Evolutionary conservation across 2,888 invertebrate species (phyloP), one percentile per base, ranked within the genome.

Genomic region (Erannis defoliaria): DNA sequence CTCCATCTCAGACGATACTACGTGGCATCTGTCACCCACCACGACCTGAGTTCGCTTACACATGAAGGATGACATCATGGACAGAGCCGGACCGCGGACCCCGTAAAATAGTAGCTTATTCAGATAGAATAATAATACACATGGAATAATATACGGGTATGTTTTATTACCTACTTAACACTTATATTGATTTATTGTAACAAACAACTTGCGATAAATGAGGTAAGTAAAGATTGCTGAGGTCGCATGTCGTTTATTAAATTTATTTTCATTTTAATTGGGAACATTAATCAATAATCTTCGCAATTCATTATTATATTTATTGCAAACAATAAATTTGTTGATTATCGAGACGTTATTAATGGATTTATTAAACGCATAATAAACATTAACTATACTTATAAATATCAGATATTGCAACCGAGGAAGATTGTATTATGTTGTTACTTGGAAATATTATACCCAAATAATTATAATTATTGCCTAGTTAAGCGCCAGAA

Each of bases 201-300:
- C 18, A 37, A 37, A 37, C 14, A 37, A 18, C 35, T 35, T 4
- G 35, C 18, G 9, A 16, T 37, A 37, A 16, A 16, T 37, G 18
- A 16, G 2, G 23, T 31, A 31, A 46, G 55, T 50, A 55, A 43
- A 56, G 46, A 51, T 56, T 40, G 12, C 46, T 4, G 33, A 21
- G 55, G 56, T 51, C 51, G 16, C 19, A 6, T 5, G 38, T 50
- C 40, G 31, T 43, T 58, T 9, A 59, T 59, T 51, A 48, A 59
- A 76, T 72, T 68, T 68, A 70, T 42, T 61, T 61, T 50, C 64
- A 63, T 62, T 66, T 73, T 70, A 72, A 68, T 75, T 70, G 71
- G 58, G 66, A 55, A 66, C 73, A 76, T 78, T 65, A 70, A 72
- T 78, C 76, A 74, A 58, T 21, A 50, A 18, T 35, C 65, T 66